Evolutionary conservation across 2,113 vertebrate genomes (phyloP), one percentile per base, ranked within the genome.

Genomic region (Sander lucioperca): DNA sequence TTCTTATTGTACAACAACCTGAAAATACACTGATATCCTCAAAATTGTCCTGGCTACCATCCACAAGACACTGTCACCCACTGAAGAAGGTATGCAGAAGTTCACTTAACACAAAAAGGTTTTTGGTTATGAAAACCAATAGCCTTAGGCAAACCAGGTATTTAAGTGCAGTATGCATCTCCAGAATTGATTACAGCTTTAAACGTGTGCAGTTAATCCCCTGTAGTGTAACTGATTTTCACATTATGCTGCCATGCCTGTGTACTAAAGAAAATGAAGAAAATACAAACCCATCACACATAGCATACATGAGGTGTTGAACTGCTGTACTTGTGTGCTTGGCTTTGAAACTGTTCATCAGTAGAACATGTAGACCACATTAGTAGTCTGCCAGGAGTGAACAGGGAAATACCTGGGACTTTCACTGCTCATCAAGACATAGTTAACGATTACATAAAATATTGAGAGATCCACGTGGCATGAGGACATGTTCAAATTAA

Each of bases 241-340:
- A 73, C 74, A 85, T 84, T 84, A 82, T 8, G 19, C 57, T 71
- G 14, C 27, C 23, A 45, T 58, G 63, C 3, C 63, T 66, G 19
- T 47, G 25, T 61, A 50, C 79, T 62, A 66, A 65, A 75, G n/a
- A 74, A 81, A 88, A 64, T 66, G 64, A 84, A 86, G 69, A 27
- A 21, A 53, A 83, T 72, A 64, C 51, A 79, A 56, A 71, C 25
- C 80, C 47, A 74, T 80, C 75, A 77, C 58, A 57, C 48, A 62
- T 15, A 33, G 58, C 53, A 73, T 66, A 39, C 43, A 80, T 47
- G 23, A 45, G 50, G 21, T 27, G 23, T 30, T 61, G 3, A 39
- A 54, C 14, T 27, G 70, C 66, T 48, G 13, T 39, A 30, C 18
- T 61, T 19, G 54, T 51, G 59, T 80, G 66, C 51, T 68, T 62